Evolutionary conservation across 1,140 invertebrate genomes (phyloP).

Genomic region (Papilio machaon): DNA sequence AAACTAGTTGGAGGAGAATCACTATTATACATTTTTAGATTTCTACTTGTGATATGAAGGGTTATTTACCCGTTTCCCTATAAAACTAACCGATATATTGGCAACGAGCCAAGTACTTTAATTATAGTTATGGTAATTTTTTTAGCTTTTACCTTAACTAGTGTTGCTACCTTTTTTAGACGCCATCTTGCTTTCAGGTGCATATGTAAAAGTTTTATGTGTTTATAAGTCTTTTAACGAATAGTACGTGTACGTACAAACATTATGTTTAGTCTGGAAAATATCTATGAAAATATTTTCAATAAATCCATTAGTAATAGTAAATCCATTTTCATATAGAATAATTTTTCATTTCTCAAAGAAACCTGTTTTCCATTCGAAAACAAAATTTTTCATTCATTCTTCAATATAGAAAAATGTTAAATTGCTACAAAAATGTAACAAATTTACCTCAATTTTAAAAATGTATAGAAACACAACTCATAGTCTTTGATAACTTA

Average conservation of each 20-base stretch:
- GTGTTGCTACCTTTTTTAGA: not conserved
- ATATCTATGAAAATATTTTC: too few relatives aligned
- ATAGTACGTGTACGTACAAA: too few relatives aligned
- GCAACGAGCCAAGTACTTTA: conserved; percentile 2
- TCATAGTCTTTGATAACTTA: not conserved
- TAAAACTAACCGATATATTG: conserved; percentile 10
- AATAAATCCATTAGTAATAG: too few relatives aligned
- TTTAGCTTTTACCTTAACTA: not conserved
- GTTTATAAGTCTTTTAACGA: not conserved
- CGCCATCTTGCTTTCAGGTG: not conserved
- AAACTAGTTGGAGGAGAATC: not conserved
- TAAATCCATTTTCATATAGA: too few relatives aligned
- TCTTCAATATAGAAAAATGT: not conserved
- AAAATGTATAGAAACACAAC: not conserved
- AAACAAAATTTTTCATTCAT: not conserved
- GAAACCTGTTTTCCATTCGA: not conserved
- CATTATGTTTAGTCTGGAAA: too few relatives aligned
- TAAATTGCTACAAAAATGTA: not conserved
- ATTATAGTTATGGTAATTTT: conserved; percentile 21
- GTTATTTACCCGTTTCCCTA: not conserved
- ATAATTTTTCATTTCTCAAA: not conserved
- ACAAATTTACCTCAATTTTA: conserved; percentile 4
- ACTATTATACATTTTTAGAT: too few relatives aligned
- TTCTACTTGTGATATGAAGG: not conserved
- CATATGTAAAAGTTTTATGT: not conserved